Evolutionary conservation across 64 coral and sea anemone species (phyloP), one percentile per base, ranked within the genome.

Genomic region (Stylophora pistillata): DNA sequence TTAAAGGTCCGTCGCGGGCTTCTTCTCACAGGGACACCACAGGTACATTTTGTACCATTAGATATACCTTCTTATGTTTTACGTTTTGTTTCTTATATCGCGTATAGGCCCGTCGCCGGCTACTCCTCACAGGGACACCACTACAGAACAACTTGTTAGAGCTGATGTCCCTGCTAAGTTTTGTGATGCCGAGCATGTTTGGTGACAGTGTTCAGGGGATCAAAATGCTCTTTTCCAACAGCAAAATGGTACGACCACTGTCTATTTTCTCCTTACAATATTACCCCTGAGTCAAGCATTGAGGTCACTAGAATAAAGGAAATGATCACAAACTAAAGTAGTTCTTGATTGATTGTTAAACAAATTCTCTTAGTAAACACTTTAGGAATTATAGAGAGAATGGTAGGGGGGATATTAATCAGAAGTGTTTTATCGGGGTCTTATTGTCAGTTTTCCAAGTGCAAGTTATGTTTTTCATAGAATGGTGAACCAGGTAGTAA

Each of bases 121-220:
- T 99, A 16, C 91, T 99, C 13, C 73, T 99, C 26, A 99, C 97
- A 53, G 97, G 97, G 23, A 99, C 97, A 5, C 97, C 97, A 63
- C 54, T 99, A 27, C 97, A 99, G 83, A 99, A 99, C 83, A 93
- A 99, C 65, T 55, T 99, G 23, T 26, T 99, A 28, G 97, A 99
- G 55, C 33, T 99, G 31, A 95, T 99, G 93, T 99, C 97, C 20
- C 57, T 99, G 11, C 88, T 99, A 20, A 91, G 87, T 21, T 99
- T 99, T 86, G 93, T 99, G 30, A 99, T 99, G 97, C 97, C 97
- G 15, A 53, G 64, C 16, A 91, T 99, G 79, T 99, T 99, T 76
- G 87, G 85, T n/a, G 82, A 90, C 41, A 79, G 87, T 71, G 55
- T 85, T 88, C 87, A 93, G 41, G 97, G 97, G 88, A 88, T 99